Base-by-base conservation (phyloP, 2,797 vertebrate species). In the Rhodeus uyekii region DNA sequence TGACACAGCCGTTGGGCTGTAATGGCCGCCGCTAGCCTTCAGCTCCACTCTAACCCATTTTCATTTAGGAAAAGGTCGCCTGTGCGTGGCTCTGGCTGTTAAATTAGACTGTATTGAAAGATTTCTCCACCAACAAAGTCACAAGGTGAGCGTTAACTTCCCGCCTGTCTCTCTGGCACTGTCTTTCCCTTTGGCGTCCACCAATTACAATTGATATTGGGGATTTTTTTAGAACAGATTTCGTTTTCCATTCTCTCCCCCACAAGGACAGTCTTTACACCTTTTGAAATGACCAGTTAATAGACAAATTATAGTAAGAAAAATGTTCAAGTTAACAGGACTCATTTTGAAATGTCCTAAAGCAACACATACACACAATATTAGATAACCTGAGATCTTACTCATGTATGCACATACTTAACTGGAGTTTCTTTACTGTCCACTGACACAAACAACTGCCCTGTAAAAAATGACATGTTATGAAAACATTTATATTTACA, bases 111-210 rank as follows among this genome's bases (percentile, higher is more conserved):
- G 46, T 18, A 29, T 58, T 75, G 50, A 8, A 65, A 61, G 61
- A 68, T 39, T 78, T 74, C 19, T 84, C 60, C 36, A 73, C 69
- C 76, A 74, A 65, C 46, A 58, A 84, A 80, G 63, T 72, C 22
- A 8, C n/a, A 36, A 72, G 44, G 58, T 65, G 80, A 75, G 71
- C 10, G 22, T 85, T 71, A 65, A 84, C 89, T 93, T 90, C 89
- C 83, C 12, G 50, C 87, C 83, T 87, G 82, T 90, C 36, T 87
- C 88, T 90, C 89, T 29, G 42, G 9, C 36, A 19, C 48, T 64
- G 77, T 81, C 69, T 68, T 58, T 64, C 24, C 65, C 82, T 64
- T 22, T 63, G 68, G 65, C 24, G 18, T 60, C 24, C 12, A 29
- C 58, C 72, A 74, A 81, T 81, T 81, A 67, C 12, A 65, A 38